Base-by-base conservation (phyloP, 1,140 invertebrate species). In the Philotrypesis tridentata region DNA sequence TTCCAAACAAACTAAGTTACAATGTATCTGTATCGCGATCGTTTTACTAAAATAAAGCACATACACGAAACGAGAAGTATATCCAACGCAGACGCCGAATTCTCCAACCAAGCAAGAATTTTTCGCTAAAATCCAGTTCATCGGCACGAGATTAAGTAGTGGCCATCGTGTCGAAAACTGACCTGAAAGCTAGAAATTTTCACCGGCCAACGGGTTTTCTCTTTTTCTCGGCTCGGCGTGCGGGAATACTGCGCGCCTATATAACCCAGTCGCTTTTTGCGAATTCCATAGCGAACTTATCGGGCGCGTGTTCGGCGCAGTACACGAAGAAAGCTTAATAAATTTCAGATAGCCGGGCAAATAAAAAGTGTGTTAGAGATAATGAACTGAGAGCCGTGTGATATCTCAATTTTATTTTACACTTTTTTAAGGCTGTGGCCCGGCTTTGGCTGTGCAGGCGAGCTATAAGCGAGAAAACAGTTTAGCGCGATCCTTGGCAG, bases 391-490 rank as follows among this genome's bases (percentile, higher is more conserved):
- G 37, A 48, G 40, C 40, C n/a, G 40, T 8, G 17, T 48, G 71
- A 73, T 76, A 73, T 72, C 70, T 43, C 37, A 43, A 72, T 72
- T 74, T 61, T 74, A 33, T 74, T 74, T 40, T 72, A 29, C 29
- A 67, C 29, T 67, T 67, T 67, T 67, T 31, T 27, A 27, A 17
- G 2, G 11, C 61, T n/a, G n/a, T n/a, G 61, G n/a, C 11, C 12
- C 40, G 40, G 14, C 17, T 43, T 43, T 12, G 1, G 6, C 6
- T 7, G 12, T 12, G n/a, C 23, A 21, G 11, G 60, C 40, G 60
- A 9, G 21, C 61, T 8, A 4, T 37, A 37, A 27, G 31, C n/a
- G 71, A 60, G 29, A 70, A 40, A 81, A 31, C 40, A 67, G 68
- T 73, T 80, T 80, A 80, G 40, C 23, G 37, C 23, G 37, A 73